A percentile compares a stretch with the other conserved stretches of the same genome.
phyloP scores from a whole-genome alignment of 1,140 invertebrate species.

The Reticulitermes speratus region DNA sequence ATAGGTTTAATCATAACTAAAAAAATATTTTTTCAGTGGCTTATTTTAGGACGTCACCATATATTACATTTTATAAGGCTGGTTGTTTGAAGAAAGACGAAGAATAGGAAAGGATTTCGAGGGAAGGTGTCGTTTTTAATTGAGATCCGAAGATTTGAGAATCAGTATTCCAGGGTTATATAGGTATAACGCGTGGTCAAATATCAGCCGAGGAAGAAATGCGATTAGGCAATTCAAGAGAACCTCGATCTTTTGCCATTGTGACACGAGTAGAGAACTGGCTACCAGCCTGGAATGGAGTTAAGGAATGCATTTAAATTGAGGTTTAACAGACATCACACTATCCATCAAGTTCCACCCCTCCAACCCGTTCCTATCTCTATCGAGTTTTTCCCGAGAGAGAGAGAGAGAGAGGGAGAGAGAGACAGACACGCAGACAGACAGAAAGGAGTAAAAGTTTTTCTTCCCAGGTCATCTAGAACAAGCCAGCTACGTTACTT shows the following conservation, averaged over 20 bases:
- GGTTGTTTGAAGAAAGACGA: too few relatives aligned
- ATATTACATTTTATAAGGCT: too few relatives aligned
- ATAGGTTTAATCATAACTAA: too few relatives aligned
- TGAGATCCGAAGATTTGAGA: too few relatives aligned
- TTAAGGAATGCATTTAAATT: slow-evolving; percentile 31
- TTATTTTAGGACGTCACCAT: too few relatives aligned
- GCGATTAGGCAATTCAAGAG: not conserved
- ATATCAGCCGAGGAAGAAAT: not conserved
- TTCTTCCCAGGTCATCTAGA: slow-evolving; percentile 4
- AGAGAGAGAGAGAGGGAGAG: not conserved
- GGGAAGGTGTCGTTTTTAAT: too few relatives aligned
- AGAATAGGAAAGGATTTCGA: too few relatives aligned
- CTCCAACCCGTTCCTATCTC: slow-evolving; percentile 14
- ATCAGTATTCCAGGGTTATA: too few relatives aligned
- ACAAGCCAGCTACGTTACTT: not conserved
- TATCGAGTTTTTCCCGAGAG: slow-evolving; percentile 25
- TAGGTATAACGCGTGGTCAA: too few relatives aligned
- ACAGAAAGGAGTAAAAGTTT: not conserved
- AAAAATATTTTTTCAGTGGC: too few relatives aligned
- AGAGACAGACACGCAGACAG: not conserved
- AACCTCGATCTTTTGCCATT: not conserved
- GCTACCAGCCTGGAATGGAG: slow-evolving; percentile 15
- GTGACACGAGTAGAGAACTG: not conserved
- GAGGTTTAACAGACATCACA: slow-evolving; percentile 30
- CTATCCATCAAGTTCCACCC: slow-evolving; percentile 28